A percentile compares a stretch with the other conserved stretches of the same genome.
phyloP scores from a whole-genome alignment of 2,797 vertebrate genomes.

The Halcyon chelicuti region DNA sequence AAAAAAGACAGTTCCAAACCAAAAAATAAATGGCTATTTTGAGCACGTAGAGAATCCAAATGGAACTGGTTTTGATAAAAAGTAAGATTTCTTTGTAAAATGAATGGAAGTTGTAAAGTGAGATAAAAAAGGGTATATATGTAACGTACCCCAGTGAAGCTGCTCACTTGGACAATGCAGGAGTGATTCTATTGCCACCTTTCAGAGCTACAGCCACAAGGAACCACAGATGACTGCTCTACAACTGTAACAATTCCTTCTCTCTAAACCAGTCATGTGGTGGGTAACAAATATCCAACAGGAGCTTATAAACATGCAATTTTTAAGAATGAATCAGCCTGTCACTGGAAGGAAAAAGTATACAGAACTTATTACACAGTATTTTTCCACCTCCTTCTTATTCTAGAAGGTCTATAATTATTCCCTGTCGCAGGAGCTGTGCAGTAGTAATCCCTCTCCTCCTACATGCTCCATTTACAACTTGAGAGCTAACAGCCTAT shows the following conservation, averaged over 20 bases:
- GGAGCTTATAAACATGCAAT: neutral
- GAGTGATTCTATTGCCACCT: neutral
- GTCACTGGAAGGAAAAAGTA: neutral
- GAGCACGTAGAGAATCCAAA: neutral
- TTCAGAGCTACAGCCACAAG: neutral
- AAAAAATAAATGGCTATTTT: neutral
- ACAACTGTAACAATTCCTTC: neutral
- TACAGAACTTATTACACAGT: neutral
- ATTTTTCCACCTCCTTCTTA: conserved; percentile 23
- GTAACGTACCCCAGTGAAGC: neutral
- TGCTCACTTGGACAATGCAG: neutral
- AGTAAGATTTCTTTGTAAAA: neutral
- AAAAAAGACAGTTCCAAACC: neutral
- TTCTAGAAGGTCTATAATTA: conserved; percentile 47
- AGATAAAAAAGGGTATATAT: neutral
- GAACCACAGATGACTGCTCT: neutral
- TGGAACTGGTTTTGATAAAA: neutral
- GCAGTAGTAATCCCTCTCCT: conserved; percentile 61
- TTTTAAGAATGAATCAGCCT: neutral
- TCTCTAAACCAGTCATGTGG: neutral
- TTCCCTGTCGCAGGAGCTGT: neutral
- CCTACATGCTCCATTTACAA: conserved; percentile 62
- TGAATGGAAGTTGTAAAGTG: neutral
- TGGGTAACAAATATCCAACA: neutral
- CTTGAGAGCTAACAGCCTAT: conserved; percentile 50